phyloP scores from a whole-genome alignment of 1,140 invertebrate species.

The Drosophila oshimai region DNA sequence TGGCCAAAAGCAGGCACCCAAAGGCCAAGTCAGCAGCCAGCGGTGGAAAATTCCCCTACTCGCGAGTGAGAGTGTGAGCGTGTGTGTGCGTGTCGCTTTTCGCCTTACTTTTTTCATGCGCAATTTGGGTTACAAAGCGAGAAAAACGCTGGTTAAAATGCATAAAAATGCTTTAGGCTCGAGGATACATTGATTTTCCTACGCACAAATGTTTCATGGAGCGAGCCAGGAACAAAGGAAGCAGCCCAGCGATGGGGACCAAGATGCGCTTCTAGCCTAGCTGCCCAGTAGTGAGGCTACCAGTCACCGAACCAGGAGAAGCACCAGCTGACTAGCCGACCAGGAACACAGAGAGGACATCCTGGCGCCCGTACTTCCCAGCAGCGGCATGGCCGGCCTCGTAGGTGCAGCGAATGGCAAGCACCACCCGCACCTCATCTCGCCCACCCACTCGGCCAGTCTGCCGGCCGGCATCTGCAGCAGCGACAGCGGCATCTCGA shows the following conservation, averaged over 20 bases:
- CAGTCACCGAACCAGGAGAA: background rate
- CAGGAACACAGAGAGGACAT: slow-evolving; percentile 29
- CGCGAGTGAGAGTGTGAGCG: slow-evolving; percentile 19
- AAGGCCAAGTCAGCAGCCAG: slow-evolving; percentile 15
- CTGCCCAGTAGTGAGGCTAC: no score
- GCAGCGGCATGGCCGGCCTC: slow-evolving; percentile 65
- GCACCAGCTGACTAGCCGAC: background rate
- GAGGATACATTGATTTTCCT: slow-evolving; percentile 73
- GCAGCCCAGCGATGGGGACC: slow-evolving; percentile 25
- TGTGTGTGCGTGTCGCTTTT: slow-evolving; percentile 48
- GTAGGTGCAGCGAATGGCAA: slow-evolving; percentile 46
- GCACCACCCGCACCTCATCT: slow-evolving; percentile 61
- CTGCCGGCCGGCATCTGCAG: slow-evolving; percentile 74
- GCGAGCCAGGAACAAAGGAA: slow-evolving; percentile 38
- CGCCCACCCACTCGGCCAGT: slow-evolving; percentile 67
- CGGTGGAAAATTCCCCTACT: slow-evolving; percentile 52
- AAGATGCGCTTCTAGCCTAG: slow-evolving; percentile 36
- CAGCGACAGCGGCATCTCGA: slow-evolving; percentile 77
- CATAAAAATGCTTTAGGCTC: slow-evolving; percentile 62
- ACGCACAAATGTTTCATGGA: slow-evolving; percentile 64
- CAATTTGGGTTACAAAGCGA: slow-evolving; percentile 78
- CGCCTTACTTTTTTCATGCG: slow-evolving; percentile 74
- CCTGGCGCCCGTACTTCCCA: slow-evolving; percentile 79
- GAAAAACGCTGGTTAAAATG: slow-evolving; percentile 70
- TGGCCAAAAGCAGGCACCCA: background rate